Conservation (phyloP, 2,888 invertebrate genomes). For the Alloplasta piceator region DNA sequence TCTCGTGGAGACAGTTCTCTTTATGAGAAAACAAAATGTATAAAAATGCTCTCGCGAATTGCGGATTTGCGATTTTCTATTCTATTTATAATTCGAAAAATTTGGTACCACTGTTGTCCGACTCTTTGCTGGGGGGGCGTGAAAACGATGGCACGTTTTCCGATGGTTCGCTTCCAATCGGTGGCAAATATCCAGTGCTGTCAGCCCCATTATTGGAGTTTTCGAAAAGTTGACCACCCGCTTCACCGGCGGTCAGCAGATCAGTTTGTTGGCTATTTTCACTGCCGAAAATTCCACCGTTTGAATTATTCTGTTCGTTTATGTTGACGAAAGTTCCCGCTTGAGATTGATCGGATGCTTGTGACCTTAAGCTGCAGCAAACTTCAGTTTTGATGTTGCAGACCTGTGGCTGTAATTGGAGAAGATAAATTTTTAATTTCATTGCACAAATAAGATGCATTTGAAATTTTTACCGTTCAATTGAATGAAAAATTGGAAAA, state of each 20-base stretch:
- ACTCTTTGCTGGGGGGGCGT: slow-evolving; percentile 58
- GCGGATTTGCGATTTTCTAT: not conserved
- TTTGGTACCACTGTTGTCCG: slow-evolving; percentile 44
- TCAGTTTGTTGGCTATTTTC: slow-evolving; percentile 64
- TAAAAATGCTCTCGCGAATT: too few relatives aligned
- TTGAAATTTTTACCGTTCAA: too few relatives aligned
- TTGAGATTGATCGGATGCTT: slow-evolving; percentile 45
- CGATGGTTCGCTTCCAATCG: slow-evolving; percentile 71
- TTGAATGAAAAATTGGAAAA: too few relatives aligned
- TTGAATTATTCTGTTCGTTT: slow-evolving; percentile 18
- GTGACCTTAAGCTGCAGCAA: slow-evolving; percentile 73
- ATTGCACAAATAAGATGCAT: too few relatives aligned
- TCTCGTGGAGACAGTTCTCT: too few relatives aligned
- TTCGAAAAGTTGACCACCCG: slow-evolving; percentile 44
- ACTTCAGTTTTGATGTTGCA: slow-evolving; percentile 72
- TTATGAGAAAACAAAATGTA: too few relatives aligned
- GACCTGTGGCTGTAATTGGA: slow-evolving; percentile 72
- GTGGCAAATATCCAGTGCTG: slow-evolving; percentile 74
- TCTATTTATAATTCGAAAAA: not conserved
- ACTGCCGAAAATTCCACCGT: slow-evolving; percentile 68
- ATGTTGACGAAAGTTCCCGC: slow-evolving; percentile 47
- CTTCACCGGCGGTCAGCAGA: slow-evolving; percentile 66
- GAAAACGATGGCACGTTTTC: slow-evolving; percentile 71
- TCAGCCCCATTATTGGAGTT: slow-evolving; percentile 48
- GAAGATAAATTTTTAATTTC: slow-evolving; percentile 14